These are phyloP conservation scores for Cremastobaeus sp. DNA, from an alignment of 2,888 invertebrate genomes.

Conservation along the genomic window DNA sequence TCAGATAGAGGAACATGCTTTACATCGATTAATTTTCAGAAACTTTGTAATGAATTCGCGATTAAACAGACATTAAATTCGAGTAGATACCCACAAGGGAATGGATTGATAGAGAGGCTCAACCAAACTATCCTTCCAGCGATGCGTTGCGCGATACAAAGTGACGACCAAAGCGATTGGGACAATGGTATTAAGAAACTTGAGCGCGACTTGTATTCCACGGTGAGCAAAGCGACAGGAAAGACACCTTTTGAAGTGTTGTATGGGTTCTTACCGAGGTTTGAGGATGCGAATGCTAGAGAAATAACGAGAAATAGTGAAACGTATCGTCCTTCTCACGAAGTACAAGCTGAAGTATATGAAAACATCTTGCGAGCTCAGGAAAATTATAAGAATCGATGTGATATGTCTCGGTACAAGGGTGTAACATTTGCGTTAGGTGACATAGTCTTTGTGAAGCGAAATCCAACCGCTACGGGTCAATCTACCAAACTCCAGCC, in stretches of 20 bases:
- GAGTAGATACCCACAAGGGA: conserved; percentile 4
- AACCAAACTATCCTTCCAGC: not conserved
- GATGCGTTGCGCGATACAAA: not conserved
- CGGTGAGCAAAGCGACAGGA: not conserved
- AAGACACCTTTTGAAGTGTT: not conserved
- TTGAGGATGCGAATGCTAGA: not conserved
- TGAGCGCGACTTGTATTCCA: not conserved
- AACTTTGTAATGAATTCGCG: not conserved
- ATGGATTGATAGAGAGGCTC: conserved; percentile 1
- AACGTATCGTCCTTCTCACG: not conserved
- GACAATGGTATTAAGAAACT: not conserved
- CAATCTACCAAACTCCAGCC: no score
- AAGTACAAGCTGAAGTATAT: not conserved
- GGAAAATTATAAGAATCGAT: no score
- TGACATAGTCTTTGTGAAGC: no score
- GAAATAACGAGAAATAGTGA: not conserved
- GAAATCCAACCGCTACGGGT: no score
- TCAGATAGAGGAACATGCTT: not conserved
- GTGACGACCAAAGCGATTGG: not conserved
- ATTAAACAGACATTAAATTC: conserved; percentile 4
- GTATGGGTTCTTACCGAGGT: not conserved
- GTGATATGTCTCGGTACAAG: no score
- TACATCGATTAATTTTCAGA: not conserved
- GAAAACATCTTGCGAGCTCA: no score
- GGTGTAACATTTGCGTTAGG: no score